Evolutionary conservation across 2,888 invertebrate genomes (phyloP), one percentile per base, ranked within the genome.

Genomic region (Augiades crinisus): DNA sequence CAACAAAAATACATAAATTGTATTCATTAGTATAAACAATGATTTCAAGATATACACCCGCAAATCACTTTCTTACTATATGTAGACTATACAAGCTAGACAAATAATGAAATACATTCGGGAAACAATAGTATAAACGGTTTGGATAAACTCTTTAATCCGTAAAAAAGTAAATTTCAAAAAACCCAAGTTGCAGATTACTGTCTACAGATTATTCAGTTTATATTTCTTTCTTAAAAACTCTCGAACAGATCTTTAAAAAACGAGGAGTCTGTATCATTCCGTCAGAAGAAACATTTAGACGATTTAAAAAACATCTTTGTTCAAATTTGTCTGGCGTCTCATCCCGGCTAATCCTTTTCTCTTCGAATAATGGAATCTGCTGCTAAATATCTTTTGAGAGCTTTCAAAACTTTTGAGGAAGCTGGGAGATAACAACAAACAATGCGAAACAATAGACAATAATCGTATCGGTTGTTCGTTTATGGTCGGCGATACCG

Each of bases 381-480:
- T 54, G 67, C 69, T 75, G 68, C 71, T 64, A 67, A 51, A 66
- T 60, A 65, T 64, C 63, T 65, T 63, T 68, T 64, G 56, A 63
- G 62, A 58, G 56, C 54, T 50, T 53, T 47, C 34, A 51, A 44
- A 51, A 51, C 30, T 44, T 55, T 41, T 55, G 65, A 67, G 62
- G 59, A 60, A 59, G 62, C 50, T 27, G 56, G 50, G 55, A 70
- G 65, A 67, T 69, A 68, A 70, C 65, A 61, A 63, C 68, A 72
- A 75, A 76, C 72, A 75, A 71, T 68, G 57, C 60, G 51, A 62
- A 59, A 75, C 72, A 78, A 77, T 72, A 64, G 67, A 59, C 60
- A 70, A 70, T 70, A 69, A 74, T 73, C 67, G 65, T 68, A 72
- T 71, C 50, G 50, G 58, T 59, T 63, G 58, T 63, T 61, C 64